Base-by-base conservation (phyloP, 2,797 vertebrate genomes). In the Rhabdomys pumilio region DNA sequence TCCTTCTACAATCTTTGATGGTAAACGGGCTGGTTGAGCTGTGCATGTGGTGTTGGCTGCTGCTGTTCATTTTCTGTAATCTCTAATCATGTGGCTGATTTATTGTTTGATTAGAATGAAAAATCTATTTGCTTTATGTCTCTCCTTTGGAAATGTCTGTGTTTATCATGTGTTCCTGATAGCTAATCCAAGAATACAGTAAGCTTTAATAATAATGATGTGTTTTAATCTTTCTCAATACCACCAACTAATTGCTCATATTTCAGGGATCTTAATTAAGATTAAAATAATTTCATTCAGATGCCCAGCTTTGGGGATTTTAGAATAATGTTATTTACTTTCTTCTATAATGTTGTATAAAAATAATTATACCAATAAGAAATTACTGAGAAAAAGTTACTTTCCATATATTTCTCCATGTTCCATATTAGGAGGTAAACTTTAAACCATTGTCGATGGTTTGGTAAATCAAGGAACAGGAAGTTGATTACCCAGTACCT, bases 111-210 rank as follows among this genome's bases (percentile, higher is more conserved):
- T 95, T 90, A 22, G 72, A 96, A 50, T 55, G 91, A 65, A 73
- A 77, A n/a, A 38, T 72, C 50, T 53, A 6, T 61, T 79, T 93
- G 69, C 86, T 57, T 94, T 55, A 47, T 84, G 53, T 94, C 81
- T 89, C 26, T 86, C 67, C 0, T 67, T 13, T 53, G 94, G 55
- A 73, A 96, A 76, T 92, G 9, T 12, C 6, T 88, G 29, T 77
- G 38, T 89, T 81, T 95, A 22, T 26, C 81, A 0, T 96, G 34
- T 95, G 94, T 96, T 96, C 93, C 44, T 97, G 96, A 57, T 8
- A 82, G 12, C 34, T 95, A 84, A 94, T 77, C 53, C 82, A 57
- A 59, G 61, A 38, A 57, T 76, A 31, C 31, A 75, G 59, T 89
- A 72, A 88, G 31, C 91, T 82, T 93, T 94, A 59, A 22, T 87